Evolutionary conservation across 1,140 invertebrate genomes (phyloP), one percentile per base, ranked within the genome.

Genomic region (Drosophila bifasciata): DNA sequence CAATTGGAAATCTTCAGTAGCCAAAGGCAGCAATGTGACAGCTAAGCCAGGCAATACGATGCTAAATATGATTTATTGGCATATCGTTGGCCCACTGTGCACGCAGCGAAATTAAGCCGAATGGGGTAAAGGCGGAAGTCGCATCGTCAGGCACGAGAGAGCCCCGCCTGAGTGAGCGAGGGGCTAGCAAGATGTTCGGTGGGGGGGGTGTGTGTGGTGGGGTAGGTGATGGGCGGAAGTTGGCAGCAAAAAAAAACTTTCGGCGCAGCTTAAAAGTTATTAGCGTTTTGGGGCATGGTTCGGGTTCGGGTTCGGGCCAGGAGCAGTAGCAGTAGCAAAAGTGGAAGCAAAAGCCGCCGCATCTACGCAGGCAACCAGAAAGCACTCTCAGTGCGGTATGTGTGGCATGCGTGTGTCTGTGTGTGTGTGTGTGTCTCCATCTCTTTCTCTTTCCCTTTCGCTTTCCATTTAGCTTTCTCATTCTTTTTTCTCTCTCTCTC

Each of bases 261-360:
- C 53, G 73, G 75, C 62, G 51, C 60, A 88, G 83, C 83, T 88
- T 83, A 88, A 88, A 88, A 88, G 83, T 88, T 88, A 88, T 88
- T 88, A 88, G 83, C 83, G 78, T 79, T 84, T 83, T 79, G 45
- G 51, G 51, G 48, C 21, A 43, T 45, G 23, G 13, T 28, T 25
- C 39, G 23, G 28, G 19, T 41, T 50, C 41, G 55, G 23, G 45
- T 25, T 28, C 7, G 55, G 23, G 15, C 19, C 36, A 40, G 23
- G 28, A 19, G 41, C 50, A 28, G 56, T 17, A 48, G 21, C 28
- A n/a, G 43, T 15, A 40, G 28, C 19, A 28, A 15, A 32, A 70
- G 55, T 36, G 51, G 75, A 44, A 79, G 41, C 71, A 60, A 40
- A 62, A 49, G 45, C 71, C 36, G 19, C 36, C 41, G 43, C 41